Evolutionary conservation across 2,113 vertebrate species (phyloP), one percentile per base, ranked within the genome.

Genomic region (Oreochromis niloticus): DNA sequence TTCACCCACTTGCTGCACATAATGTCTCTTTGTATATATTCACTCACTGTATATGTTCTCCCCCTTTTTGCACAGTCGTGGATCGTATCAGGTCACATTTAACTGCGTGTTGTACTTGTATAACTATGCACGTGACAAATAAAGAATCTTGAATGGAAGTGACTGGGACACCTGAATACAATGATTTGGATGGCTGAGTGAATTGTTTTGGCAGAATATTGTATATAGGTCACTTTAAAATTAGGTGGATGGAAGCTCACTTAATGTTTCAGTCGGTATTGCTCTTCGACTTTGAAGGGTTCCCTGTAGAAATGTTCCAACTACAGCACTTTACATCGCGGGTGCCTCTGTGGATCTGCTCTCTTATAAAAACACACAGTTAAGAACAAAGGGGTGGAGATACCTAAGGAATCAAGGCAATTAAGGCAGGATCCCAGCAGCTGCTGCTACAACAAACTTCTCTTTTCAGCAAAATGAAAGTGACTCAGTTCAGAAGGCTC

Each of bases 391-490:
- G 63, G 17, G 61, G 24, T 5, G 39, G 75, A 63, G 56, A 80
- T 32, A 82, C 17, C 41, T 14, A 9, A 57, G 17, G 56, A 85
- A 88, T 84, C 66, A 87, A 87, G 56, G 73, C 81, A 90, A 91
- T 92, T 91, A 86, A 83, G 32, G 41, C 85, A 52, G 71, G 80
- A 84, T 85, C 78, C 24, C 6, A 56, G 13, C 27, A 61, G 80
- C 81, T 68, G 16, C 80, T 87, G 10, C 59, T 82, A 19, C 56
- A 75, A 55, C 63, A 57, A 66, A 63, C 48, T 30, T 71, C 34
- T 82, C 48, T 54, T 73, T 82, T 78, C 52, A 50, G 79, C n/a
- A n/a, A 79, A 88, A 91, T 85, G 78, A 90, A 87, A 88, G 87
- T 14, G 54, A 78, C 36, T 90, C 71, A 56, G 85, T 46, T 90